These are phyloP conservation scores for Ceratosolen solmsi DNA, from an alignment of 1,140 invertebrate species.

Conservation along the genomic window DNA sequence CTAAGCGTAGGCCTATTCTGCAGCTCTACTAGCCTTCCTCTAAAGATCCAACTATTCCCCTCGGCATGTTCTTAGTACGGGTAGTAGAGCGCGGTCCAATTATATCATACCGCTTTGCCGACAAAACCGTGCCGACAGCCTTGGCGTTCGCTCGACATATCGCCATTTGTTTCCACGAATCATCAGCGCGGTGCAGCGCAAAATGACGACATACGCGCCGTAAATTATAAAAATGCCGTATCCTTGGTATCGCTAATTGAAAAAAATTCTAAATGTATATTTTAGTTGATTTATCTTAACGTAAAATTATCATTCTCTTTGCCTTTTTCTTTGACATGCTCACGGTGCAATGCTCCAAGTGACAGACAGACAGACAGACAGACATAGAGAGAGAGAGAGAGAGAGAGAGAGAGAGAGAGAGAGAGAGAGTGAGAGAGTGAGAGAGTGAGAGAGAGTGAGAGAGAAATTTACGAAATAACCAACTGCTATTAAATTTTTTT, in stretches of 20 bases:
- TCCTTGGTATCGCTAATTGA: conserved; percentile 15
- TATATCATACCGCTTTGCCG: conserved; percentile 63
- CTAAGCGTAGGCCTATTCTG: background rate
- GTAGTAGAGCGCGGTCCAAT: conserved; percentile 67
- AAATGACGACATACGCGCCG: conserved; percentile 30
- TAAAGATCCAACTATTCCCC: conserved; percentile 46
- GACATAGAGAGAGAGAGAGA: no score
- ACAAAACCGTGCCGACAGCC: conserved; percentile 55
- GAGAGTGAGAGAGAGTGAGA: no score
- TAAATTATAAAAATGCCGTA: conserved; percentile 34
- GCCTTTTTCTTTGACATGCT: background rate
- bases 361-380: no score
- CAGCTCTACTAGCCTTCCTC: conserved; percentile 57
- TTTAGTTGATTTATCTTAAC: background rate
- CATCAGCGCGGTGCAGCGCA: conserved; percentile 38
- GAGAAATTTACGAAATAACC: no score
- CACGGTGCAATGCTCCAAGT: no score
- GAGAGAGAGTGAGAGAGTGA: no score
- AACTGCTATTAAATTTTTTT: no score
- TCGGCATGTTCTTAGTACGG: conserved; percentile 58
- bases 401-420: no score
- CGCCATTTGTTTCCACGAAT: conserved; percentile 51
- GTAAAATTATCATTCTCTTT: background rate
- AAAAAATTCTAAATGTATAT: background rate
- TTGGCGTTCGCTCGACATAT: conserved; percentile 43